Evolutionary conservation across 1,140 invertebrate species (phyloP).

Genomic region (Cryptotermes secundus): DNA sequence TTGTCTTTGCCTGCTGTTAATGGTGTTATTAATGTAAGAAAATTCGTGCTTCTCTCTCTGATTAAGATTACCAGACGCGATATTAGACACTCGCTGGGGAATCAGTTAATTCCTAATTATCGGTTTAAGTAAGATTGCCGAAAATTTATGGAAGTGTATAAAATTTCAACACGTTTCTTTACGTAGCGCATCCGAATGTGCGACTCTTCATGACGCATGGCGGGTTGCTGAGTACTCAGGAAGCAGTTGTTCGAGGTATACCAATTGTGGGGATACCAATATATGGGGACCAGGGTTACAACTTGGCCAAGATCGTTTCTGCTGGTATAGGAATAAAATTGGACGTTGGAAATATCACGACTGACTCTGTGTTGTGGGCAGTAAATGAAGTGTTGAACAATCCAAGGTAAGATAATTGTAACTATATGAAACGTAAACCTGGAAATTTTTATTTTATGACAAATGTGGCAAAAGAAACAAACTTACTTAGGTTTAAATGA

Average conservation of each 20-base stretch:
- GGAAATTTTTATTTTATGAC: too few species aligned
- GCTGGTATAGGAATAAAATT: constrained; percentile 40
- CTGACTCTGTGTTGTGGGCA: constrained; percentile 30
- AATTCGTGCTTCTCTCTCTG: too few species aligned
- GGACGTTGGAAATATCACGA: constrained; percentile 35
- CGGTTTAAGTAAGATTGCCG: too few species aligned
- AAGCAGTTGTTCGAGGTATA: constrained; percentile 25
- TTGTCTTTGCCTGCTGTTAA: too few species aligned
- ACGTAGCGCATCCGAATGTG: constrained; percentile 34
- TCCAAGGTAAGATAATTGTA: background rate
- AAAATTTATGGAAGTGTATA: too few species aligned
- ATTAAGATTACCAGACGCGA: too few species aligned
- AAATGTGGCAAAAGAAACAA: too few species aligned
- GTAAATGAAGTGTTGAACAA: constrained; percentile 27
- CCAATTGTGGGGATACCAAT: constrained; percentile 29
- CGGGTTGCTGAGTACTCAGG: constrained; percentile 24
- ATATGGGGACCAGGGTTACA: constrained; percentile 38
- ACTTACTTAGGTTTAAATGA: too few species aligned
- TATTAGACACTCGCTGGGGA: too few species aligned
- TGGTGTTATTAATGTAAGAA: too few species aligned
- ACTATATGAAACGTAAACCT: too few species aligned
- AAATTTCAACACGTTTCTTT: background rate
- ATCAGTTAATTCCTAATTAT: too few species aligned
- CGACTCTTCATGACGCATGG: constrained; percentile 21
- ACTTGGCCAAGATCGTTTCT: constrained; percentile 43